Conservation (phyloP, 1,140 invertebrate species). For the Oryctes rhinoceros region DNA sequence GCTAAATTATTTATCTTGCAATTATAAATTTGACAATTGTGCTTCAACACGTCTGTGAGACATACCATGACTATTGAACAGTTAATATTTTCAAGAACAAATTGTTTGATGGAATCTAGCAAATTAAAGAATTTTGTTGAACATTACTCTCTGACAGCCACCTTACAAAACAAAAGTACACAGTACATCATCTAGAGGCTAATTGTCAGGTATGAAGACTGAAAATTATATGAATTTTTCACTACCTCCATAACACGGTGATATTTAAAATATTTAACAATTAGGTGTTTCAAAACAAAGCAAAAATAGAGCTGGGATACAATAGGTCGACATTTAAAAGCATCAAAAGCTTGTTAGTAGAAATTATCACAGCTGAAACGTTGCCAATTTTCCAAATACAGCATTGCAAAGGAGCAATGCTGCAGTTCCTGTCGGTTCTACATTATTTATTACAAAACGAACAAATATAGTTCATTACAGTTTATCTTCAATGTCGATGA, state of each 20-base stretch:
- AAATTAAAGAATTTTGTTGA: conserved; percentile 39
- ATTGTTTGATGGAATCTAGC: conserved; percentile 8
- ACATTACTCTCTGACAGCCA: conserved; percentile 15
- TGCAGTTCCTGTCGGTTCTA: background rate
- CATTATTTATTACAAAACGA: conserved; percentile 14
- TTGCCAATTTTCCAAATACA: too few relatives aligned
- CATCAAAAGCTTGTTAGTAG: background rate
- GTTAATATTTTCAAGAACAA: conserved; percentile 14
- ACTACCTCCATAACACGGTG: background rate
- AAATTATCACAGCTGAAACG: too few relatives aligned
- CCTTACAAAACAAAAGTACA: background rate
- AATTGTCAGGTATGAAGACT: background rate
- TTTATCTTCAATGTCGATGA: background rate
- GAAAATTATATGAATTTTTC: background rate
- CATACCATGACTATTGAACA: background rate
- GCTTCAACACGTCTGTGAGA: too few relatives aligned
- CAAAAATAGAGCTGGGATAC: conserved; percentile 26
- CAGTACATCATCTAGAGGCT: background rate
- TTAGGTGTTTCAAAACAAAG: conserved; percentile 5
- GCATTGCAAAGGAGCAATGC: background rate
- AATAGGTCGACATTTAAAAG: background rate
- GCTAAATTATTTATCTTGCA: too few relatives aligned
- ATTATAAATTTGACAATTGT: too few relatives aligned
- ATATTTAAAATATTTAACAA: conserved; percentile 7
- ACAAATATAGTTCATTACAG: background rate